Percentiles rank a stretch among this genome's conserved stretches.
Conservation (phyloP, 2,797 vertebrate species). For the Pangasius mekongensis region DNA sequence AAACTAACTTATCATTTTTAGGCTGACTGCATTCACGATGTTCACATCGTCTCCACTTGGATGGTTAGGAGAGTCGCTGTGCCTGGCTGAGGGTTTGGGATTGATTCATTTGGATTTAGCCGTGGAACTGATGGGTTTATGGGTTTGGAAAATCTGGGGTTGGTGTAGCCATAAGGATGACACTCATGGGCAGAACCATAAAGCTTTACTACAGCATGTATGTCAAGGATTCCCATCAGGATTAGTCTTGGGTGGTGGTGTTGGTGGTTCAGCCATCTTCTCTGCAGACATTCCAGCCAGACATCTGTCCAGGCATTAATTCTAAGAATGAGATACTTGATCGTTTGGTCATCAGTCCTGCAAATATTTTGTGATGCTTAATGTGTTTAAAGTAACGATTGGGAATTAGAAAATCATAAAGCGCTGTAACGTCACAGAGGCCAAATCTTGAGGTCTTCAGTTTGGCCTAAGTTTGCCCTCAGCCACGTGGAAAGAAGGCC, state of each 20-base stretch:
- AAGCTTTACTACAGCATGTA: constrained; percentile 63
- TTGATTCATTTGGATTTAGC: constrained; percentile 70
- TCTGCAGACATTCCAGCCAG: constrained; percentile 35
- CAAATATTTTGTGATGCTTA: not conserved
- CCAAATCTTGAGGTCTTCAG: constrained; percentile 39
- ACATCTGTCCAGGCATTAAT: constrained; percentile 17
- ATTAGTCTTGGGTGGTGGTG: constrained; percentile 57
- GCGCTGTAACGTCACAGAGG: constrained; percentile 22
- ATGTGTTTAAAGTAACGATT: not conserved
- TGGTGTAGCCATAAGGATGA: constrained; percentile 56
- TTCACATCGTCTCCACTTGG: not conserved
- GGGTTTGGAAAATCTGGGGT: constrained; percentile 55
- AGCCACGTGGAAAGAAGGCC: constrained; percentile 61
- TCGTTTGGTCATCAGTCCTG: not conserved
- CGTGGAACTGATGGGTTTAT: constrained; percentile 72
- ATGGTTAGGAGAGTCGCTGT: constrained; percentile 49
- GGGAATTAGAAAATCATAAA: not conserved
- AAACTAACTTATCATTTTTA: constrained; percentile 46
- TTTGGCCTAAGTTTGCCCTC: constrained; percentile 56
- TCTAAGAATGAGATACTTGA: not conserved
- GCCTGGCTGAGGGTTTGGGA: constrained; percentile 59
- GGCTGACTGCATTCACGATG: constrained; percentile 50
- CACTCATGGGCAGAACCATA: constrained; percentile 62
- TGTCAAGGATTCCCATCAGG: constrained; percentile 68
- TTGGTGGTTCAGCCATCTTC: constrained; percentile 52